Evolutionary conservation across 1,140 invertebrate genomes (phyloP), one percentile per base, ranked within the genome.

Genomic region (Hylyphantes graminicola): DNA sequence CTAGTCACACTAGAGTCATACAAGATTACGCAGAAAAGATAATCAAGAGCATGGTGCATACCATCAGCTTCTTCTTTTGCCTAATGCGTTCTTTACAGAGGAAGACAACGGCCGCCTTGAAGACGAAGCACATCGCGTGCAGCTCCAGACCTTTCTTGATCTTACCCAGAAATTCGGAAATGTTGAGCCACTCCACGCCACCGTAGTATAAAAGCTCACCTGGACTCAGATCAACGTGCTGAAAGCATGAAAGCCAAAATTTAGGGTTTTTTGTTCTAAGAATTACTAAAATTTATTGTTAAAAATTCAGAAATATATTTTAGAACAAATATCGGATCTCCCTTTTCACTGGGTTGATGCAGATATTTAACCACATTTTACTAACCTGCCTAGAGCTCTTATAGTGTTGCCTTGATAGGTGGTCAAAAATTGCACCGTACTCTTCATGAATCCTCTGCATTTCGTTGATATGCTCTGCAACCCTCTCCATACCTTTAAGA

Each of bases 381-480:
- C 77, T 87, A 86, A 93, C 92, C 91, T 96, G 95, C 90, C 97
- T 97, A 91, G 95, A 96, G 77, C 95, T 95, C 90, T 97, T 97
- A 90, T 97, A 95, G 91, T 97, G 96, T 92, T 98, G 96, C 87
- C 96, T 92, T 91, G 96, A 96, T 86, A 97, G 92, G 90, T 97
- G 96, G 91, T 97, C 96, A 91, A 99, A 98, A 89, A 99, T 98
- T 86, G 96, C 96, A 84, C 97, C 97, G 90, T 99, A 99, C 91
- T 99, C 97, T 92, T 99, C 97, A 90, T 98, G 97, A 88, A 99
- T 98, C 91, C 98, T 93, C 92, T 99, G 97, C 97, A 99, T 99
- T 92, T 99, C 97, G 90, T 99, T 99, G 87, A 99, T 98, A 90
- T 99, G 98, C 91, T 99, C 97, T n/a, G 97, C 98, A 75, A 99